Percentiles rank a stretch among this genome's conserved stretches.
phyloP scores from a whole-genome alignment of 2,888 invertebrate genomes.

The Apotomis turbidana region DNA sequence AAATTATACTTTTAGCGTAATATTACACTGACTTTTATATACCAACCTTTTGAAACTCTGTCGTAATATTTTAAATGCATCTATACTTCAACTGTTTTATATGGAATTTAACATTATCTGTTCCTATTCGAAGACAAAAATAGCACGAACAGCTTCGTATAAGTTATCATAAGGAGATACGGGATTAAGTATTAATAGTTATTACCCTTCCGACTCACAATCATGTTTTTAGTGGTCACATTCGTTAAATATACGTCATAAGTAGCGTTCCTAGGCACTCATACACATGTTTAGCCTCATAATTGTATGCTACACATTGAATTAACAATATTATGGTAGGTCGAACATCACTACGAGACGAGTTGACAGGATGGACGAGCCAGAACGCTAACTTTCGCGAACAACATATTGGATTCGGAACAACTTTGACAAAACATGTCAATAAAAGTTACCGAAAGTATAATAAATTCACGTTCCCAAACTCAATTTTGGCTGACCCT shows the following conservation, averaged over 20 bases:
- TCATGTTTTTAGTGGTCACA: constrained; percentile 77
- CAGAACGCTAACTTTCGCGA: constrained; percentile 21
- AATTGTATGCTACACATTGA: constrained; percentile 51
- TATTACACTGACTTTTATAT: constrained; percentile 61
- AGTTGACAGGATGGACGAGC: constrained; percentile 20
- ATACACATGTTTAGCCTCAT: constrained; percentile 74
- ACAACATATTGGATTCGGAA: constrained; percentile 20
- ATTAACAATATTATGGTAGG: constrained; percentile 58
- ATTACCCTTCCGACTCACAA: constrained; percentile 81
- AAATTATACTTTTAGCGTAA: constrained; percentile 65
- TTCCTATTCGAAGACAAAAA: constrained; percentile 72
- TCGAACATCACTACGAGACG: constrained; percentile 63
- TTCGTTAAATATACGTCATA: constrained; percentile 78
- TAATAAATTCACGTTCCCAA: constrained; percentile 32
- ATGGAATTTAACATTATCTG: constrained; percentile 69
- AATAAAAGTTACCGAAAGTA: constrained; percentile 39
- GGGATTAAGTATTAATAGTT: constrained; percentile 66
- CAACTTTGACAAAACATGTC: constrained; percentile 36
- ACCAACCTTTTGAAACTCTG: constrained; percentile 54
- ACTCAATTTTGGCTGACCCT: constrained; percentile 25
- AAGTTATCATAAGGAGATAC: constrained; percentile 65
- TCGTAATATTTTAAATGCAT: constrained; percentile 65
- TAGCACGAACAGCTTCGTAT: constrained; percentile 69
- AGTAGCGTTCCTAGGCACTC: constrained; percentile 82
- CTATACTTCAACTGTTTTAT: constrained; percentile 64